A percentile compares a stretch with the other conserved stretches of the same genome.
phyloP scores from a whole-genome alignment of 2,888 invertebrate genomes.

The Agriopis leucophaearia region DNA sequence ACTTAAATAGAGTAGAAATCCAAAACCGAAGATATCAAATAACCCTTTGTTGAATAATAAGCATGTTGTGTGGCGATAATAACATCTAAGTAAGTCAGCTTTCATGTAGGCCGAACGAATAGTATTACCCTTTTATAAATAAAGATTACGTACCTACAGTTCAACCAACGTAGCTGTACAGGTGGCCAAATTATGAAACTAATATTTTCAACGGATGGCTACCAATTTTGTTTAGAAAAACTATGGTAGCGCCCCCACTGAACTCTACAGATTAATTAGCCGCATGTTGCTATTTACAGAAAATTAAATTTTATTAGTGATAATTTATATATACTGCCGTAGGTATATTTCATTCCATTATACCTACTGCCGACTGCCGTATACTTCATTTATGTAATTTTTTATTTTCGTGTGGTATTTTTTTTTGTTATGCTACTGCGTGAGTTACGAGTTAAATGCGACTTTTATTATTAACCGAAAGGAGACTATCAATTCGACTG shows the following conservation, averaged over 20 bases:
- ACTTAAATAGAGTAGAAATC: neutral
- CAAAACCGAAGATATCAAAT: neutral
- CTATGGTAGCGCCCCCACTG: neutral
- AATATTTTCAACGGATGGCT: neutral
- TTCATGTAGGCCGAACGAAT: neutral
- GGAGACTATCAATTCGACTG: too few species aligned
- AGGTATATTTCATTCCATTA: too few species aligned
- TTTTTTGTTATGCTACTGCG: too few species aligned
- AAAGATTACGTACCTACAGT: neutral
- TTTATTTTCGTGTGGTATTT: too few species aligned
- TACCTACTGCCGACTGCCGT: too few species aligned
- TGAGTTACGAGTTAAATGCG: too few species aligned
- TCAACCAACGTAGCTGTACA: neutral
- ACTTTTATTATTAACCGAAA: too few species aligned
- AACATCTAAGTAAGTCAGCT: too few species aligned
- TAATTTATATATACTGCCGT: too few species aligned
- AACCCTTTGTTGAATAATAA: neutral
- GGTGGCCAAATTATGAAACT: neutral
- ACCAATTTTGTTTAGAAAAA: neutral
- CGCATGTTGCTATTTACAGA: too few species aligned
- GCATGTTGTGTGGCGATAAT: neutral
- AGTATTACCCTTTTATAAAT: neutral
- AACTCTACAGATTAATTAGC: neutral
- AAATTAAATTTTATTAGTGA: too few species aligned
- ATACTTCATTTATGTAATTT: too few species aligned